A percentile compares a stretch with the other conserved stretches of the same genome.
Conservation (phyloP, 2,888 invertebrate species). For the Apantesis nais region DNA sequence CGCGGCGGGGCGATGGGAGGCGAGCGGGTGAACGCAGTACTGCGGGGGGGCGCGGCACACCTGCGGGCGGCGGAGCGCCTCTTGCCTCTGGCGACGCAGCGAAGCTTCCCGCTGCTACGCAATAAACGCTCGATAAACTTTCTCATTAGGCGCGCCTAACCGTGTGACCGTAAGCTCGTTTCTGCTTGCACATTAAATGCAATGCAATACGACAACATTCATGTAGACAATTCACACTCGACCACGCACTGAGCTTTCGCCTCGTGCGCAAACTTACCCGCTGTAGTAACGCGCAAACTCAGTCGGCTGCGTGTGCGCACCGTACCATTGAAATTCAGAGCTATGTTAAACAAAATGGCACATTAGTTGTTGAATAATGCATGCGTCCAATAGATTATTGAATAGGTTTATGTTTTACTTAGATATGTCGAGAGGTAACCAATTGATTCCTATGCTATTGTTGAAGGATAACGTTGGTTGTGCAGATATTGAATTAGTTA, state of each 20-base stretch:
- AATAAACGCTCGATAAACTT: slow-evolving; percentile 86
- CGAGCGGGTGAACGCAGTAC: slow-evolving; percentile 55
- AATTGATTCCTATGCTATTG: slow-evolving; percentile 12
- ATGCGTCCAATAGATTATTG: slow-evolving; percentile 42
- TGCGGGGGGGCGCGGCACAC: slow-evolving; percentile 66
- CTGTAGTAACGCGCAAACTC: slow-evolving; percentile 17
- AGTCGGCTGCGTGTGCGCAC: slow-evolving; percentile 55
- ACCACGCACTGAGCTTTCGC: slow-evolving; percentile 57
- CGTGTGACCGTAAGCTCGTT: slow-evolving; percentile 84
- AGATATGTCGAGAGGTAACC: slow-evolving; percentile 14
- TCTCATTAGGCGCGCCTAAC: slow-evolving; percentile 85
- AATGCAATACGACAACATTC: slow-evolving; percentile 73
- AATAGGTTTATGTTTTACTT: slow-evolving; percentile 28
- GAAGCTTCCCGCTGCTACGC: slow-evolving; percentile 84
- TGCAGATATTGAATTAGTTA: not conserved
- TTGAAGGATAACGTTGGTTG: not conserved
- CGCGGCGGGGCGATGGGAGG: slow-evolving; percentile 61
- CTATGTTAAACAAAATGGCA: slow-evolving; percentile 46
- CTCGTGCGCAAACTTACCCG: slow-evolving; percentile 54
- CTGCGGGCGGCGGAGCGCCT: slow-evolving; percentile 76
- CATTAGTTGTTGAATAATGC: slow-evolving; percentile 47
- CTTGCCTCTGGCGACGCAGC: slow-evolving; percentile 67
- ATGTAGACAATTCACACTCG: slow-evolving; percentile 69
- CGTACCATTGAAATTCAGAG: slow-evolving; percentile 45
- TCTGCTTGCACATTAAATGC: slow-evolving; percentile 76